phyloP scores from a whole-genome alignment of 2,797 vertebrate species.

The Enteromius afrohamiltoni region DNA sequence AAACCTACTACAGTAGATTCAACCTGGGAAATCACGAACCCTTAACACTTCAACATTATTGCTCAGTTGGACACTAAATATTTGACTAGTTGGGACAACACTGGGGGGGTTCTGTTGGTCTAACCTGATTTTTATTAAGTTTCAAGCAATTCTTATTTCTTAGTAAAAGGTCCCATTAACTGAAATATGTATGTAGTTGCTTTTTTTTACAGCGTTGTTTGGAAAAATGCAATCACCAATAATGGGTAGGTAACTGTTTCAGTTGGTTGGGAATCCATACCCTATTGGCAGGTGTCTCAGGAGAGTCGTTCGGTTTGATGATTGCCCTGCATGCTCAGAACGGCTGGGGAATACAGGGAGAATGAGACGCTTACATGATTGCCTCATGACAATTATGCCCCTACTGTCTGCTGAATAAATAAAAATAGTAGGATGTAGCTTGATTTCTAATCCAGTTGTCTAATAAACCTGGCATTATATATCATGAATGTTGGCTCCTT shows the following conservation, averaged over 20 bases:
- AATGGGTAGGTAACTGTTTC: not conserved
- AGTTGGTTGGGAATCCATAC: not conserved
- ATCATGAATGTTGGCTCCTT: not conserved
- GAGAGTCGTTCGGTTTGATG: conserved; percentile 6
- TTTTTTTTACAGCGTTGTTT: not conserved
- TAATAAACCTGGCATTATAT: not conserved
- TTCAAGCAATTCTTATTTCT: not conserved
- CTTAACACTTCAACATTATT: not conserved
- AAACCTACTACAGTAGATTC: not conserved
- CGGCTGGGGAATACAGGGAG: not conserved
- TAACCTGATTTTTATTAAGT: not conserved
- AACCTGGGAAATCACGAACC: not conserved
- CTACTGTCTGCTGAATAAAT: not conserved
- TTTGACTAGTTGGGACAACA: not conserved
- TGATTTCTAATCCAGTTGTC: not conserved
- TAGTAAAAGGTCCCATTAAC: not conserved
- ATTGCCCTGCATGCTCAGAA: not conserved
- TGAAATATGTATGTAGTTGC: not conserved
- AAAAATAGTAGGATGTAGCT: not conserved
- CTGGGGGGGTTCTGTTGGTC: not conserved
- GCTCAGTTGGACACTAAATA: not conserved
- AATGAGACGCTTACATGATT: not conserved
- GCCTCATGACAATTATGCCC: not conserved
- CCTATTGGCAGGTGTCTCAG: not conserved
- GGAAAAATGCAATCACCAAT: not conserved